Base-by-base conservation (phyloP, 2,888 invertebrate species). In the Eretmocerus hayati region DNA sequence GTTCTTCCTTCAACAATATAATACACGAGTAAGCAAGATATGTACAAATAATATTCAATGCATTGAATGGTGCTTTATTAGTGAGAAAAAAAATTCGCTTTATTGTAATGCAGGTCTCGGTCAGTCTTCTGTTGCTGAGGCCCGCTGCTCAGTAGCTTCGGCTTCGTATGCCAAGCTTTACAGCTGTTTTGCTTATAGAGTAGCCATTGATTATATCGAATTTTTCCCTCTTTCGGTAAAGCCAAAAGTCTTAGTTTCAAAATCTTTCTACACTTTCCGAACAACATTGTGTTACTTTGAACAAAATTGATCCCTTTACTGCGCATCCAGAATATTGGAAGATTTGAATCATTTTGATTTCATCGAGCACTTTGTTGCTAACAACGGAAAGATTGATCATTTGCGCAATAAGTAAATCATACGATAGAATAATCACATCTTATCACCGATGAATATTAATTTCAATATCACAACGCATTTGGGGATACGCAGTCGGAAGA, bases 51-150 rank as follows among this genome's bases (percentile, higher is more conserved):
- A 58, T 65, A 15, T 39, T 53, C 48, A 46, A 54, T 54, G 49
- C 44, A 52, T 22, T 49, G 32, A 63, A 59, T 60, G 62, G 65
- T 60, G 61, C 65, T 65, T 59, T 65, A 63, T 62, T 62, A 64
- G n/a, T n/a, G n/a, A 23, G 38, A 39, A 44, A 46, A 50, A 43
- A 43, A 44, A 39, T 38, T 43, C n/a, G 15, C 23, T 38, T 41
- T 31, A 19, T 59, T 65, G 62, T 68, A 69, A 70, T 70, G 69
- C 66, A 68, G 67, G 67, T 70, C 67, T 69, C 67, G 62, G 62
- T 69, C 69, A 70, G 69, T 70, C 69, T 67, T 69, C 60, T 62
- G 60, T 67, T 67, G 46, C 66, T 58, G 66, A 67, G 65, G 63
- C 66, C 64, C 50, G 39, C 44, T 44, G 50, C 53, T 39, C 35